These are phyloP conservation scores for Harpalus rufipes DNA, from an alignment of 2,888 invertebrate genomes.

Conservation along the genomic window DNA sequence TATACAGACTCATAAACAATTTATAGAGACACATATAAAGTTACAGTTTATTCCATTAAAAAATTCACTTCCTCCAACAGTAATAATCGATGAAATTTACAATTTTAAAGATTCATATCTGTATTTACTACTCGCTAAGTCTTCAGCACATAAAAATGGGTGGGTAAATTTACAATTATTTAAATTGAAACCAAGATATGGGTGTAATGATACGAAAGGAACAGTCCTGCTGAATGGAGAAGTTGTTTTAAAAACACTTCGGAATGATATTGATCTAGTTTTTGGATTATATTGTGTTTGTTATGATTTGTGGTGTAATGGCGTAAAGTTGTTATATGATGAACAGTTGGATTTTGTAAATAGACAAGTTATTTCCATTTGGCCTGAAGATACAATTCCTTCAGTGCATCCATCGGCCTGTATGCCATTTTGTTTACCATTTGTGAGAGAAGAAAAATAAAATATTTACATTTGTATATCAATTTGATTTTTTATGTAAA, in stretches of 20 bases:
- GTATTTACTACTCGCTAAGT: background rate
- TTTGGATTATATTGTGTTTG: constrained; percentile 83
- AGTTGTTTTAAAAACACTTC: constrained; percentile 79
- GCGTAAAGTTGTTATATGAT: constrained; percentile 75
- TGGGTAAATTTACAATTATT: constrained; percentile 86
- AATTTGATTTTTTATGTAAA: background rate
- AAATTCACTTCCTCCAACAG: background rate
- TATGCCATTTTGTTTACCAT: constrained; percentile 21
- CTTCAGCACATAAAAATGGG: background rate
- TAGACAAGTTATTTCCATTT: constrained; percentile 78
- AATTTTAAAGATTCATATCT: constrained; percentile 84
- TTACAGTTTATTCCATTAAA: constrained; percentile 83
- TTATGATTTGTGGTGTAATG: constrained; percentile 79
- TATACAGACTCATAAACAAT: constrained; percentile 82
- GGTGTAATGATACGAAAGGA: constrained; percentile 79
- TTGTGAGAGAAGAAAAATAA: background rate
- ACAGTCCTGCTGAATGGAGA: constrained; percentile 83
- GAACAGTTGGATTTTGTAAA: constrained; percentile 76
- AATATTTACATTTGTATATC: background rate
- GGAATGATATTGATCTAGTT: constrained; percentile 81
- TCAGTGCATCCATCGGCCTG: background rate
- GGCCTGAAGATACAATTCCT: constrained; percentile 71
- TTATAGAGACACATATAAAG: constrained; percentile 90
- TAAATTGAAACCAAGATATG: constrained; percentile 81
- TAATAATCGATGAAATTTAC: constrained; percentile 85